Base-by-base conservation (phyloP, 1,140 invertebrate species). In the Glomeris maerens region DNA sequence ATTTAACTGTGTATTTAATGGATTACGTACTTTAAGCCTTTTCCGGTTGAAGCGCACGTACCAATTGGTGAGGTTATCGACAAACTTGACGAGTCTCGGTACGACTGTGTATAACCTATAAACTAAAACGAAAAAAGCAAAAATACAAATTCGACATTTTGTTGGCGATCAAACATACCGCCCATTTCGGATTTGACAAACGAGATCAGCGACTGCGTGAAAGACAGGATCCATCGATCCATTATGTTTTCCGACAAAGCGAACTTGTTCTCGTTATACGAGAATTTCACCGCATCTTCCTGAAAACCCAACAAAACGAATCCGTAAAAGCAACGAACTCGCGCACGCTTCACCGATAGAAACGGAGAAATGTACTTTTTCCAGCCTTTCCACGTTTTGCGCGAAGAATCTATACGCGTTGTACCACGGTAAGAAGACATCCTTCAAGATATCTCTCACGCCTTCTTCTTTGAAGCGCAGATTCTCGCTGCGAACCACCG, bases 401-500 rank as follows among this genome's bases (percentile, higher is more conserved):
- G 94, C 76, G 23, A 99, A 73, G 62, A 96, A 95, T 49, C 91
- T 75, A 66, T 94, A 98, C 1, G 95, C 93, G 72, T 99, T 99
- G 62, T 92, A 98, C 95, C 94, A 98, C 0, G 96, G 96, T 29
- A 98, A 64, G 62, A 99, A 94, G 0, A 98, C 91, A 66, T 98
- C 94, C 68, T 98, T 98, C 7, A 98, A 77, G 29, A 99, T 76
- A 69, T 97, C 91, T 47, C 82, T 75, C 0, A 99, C 94, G 21
- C 92, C 95, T 63, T 96, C 90, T 67, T 99, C 93, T 64, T 94
- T 94, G 66, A 99, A 99, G 46, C 84, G 70, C 23, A 99, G 73
- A 69, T 90, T 97, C 64, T 99, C 95, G 4, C 90, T 95, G 58
- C 90, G 74, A 0, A 99, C 96, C 27, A 96, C 93, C 1, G 96